Base-by-base conservation (phyloP, 2,888 invertebrate species). In the Embidobia sp. region DNA sequence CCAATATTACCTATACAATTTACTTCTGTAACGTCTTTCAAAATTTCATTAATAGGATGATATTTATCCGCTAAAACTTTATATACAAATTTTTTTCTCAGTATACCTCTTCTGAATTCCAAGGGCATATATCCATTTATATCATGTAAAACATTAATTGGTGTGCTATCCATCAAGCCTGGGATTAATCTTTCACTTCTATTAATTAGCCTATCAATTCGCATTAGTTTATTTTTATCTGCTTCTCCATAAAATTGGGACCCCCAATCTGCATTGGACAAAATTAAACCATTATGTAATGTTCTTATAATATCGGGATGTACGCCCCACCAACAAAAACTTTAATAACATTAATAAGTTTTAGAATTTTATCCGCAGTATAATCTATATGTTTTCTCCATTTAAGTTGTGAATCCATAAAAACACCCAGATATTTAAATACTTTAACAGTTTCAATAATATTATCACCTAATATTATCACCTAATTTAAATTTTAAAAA, bases 231-330 rank as follows among this genome's bases (percentile, higher is more conserved):
- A 44, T 29, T 31, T n/a, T 48, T 6, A 4, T 7, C 2, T 2
- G 33, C 19, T 11, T 22, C 15, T 1, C 33, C 2, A 8, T 19
- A 33, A 11, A 51, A 1, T 0, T 19, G 33, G 11, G 6, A 11
- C 2, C 51, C 51, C 33, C 51, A 51, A 19, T 51, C 33, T 11
- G 33, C 1, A 19, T 51, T 19, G 1, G 51, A 51, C 1, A 51
- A 1, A 26, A 51, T 51, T 1, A 51, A 13, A 1, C 51, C 35
- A 3, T 51, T 22, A 51, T 51, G 13, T 26, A 53, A 15, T 2
- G 7, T 37, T 8, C 4, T 10, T 0, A 53, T 22, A 3, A 37
- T 13, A 15, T 53, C 53, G 16, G 53, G 22, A 15, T 53, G 35
- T 1, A 26, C 5, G 0, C 53, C 53, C 37, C 53, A 53, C 48